Evolutionary conservation across 2,113 vertebrate genomes (phyloP).

Genomic region (Anoura caudifer): DNA sequence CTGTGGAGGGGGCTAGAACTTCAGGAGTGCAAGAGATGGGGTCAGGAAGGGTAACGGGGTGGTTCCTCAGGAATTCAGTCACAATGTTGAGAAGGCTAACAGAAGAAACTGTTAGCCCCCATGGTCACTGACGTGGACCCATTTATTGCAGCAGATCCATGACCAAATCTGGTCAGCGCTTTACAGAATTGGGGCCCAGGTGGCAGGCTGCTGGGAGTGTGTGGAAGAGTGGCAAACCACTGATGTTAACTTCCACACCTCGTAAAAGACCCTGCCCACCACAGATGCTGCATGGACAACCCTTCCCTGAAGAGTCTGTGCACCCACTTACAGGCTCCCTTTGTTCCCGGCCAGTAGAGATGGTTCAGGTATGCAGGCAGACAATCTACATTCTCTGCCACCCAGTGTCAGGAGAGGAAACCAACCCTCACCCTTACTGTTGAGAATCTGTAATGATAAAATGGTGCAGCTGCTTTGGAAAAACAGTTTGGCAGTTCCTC

Average conservation of each 20-base stretch:
- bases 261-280: background rate
- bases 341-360: background rate
- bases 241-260: background rate
- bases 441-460: background rate
- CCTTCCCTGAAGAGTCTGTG: background rate
- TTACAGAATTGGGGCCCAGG: background rate
- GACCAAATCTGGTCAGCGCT: background rate
- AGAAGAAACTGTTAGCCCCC: background rate
- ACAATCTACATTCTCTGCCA: background rate
- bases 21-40: background rate
- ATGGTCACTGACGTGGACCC: background rate
- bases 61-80: background rate
- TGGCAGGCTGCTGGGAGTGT: rapidly evolving
- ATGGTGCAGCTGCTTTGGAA: background rate
- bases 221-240: too few relatives aligned
- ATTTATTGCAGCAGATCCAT: background rate
- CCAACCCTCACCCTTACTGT: background rate
- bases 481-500: background rate
- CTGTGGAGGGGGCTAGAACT: background rate
- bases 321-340: background rate
- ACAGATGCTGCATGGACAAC: too few relatives aligned
- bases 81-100: rapidly evolving
- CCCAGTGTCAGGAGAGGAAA: background rate
- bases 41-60: background rate
- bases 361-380: too few relatives aligned